Conservation (phyloP, 2,888 invertebrate genomes). For the Trachelus stipa region DNA sequence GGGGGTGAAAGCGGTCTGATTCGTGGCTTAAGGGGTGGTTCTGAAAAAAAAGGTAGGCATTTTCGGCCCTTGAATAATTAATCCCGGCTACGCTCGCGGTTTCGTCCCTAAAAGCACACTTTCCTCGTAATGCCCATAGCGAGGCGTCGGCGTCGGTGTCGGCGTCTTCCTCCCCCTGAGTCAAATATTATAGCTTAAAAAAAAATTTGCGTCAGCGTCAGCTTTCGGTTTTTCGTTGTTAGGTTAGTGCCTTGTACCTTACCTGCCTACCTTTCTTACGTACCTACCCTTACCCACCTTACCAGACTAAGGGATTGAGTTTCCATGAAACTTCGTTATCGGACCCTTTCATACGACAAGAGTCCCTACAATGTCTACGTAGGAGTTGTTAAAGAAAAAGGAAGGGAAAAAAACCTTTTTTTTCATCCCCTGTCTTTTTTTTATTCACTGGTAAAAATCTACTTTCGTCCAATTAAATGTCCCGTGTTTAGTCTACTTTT, state of each 20-base stretch:
- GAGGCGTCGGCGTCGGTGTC: background rate
- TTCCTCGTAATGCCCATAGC: constrained; percentile 18
- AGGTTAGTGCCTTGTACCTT: background rate
- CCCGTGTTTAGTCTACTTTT: too few relatives aligned
- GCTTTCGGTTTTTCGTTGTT: constrained; percentile 4
- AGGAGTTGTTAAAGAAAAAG: background rate
- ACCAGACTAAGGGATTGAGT: background rate
- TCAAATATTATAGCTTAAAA: constrained; percentile 22
- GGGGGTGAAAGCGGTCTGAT: constrained; percentile 36
- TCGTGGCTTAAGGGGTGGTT: constrained; percentile 28
- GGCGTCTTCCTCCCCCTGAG: constrained; percentile 1
- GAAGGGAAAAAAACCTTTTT: background rate
- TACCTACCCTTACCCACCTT: background rate
- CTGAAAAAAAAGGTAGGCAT: constrained; percentile 42
- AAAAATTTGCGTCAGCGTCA: constrained; percentile 19
- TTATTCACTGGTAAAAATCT: too few relatives aligned
- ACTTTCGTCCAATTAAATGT: too few relatives aligned
- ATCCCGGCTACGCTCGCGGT: constrained; percentile 37
- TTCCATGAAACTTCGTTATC: background rate
- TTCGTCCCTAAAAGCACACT: constrained; percentile 24
- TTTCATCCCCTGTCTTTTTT: background rate
- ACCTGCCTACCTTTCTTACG: background rate
- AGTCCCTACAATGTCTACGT: background rate
- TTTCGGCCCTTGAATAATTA: constrained; percentile 50
- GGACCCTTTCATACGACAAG: background rate